Evolutionary conservation across 1,140 invertebrate species (phyloP), one percentile per base, ranked within the genome.

Genomic region (Triops cancriformis): DNA sequence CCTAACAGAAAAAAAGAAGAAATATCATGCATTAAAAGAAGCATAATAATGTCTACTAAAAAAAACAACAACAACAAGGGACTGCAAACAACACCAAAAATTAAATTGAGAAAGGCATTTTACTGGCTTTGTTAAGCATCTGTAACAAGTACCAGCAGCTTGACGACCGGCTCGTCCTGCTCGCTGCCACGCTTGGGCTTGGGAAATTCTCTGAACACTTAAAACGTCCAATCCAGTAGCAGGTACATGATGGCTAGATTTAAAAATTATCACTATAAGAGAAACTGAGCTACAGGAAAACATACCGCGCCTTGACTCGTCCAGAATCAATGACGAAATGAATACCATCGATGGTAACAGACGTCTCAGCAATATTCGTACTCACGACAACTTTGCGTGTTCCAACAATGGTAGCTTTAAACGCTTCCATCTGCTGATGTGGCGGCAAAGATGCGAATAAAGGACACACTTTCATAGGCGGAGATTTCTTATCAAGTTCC

Each of bases 291-390:
- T 14, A n/a, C n/a, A n/a, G n/a, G n/a, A 26, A 37, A 37, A 37
- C 31, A 84, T 85, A 90, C 90, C 91, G 91, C 77, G 89, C 89
- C 87, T 99, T 99, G 0, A 98, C 96, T 84, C 93, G 92, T 9
- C 98, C 98, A 79, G 92, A 91, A 83, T 99, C 98, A 79, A 99
- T 92, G 3, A 99, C 95, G 86, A 91, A 94, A 81, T 93, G 91
- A 78, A 99, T 95, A 26, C 95, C 94, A 41, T 80, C 76, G 31
- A 99, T 98, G 0, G 98, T 99, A 1, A 99, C 89, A 7, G 96
- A 98, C 1, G 96, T 97, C 86, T 98, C 98, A 4, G 98, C 98
- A 79, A 99, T 94, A 84, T 99, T 99, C 27, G 98, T 99, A n/a
- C 95, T 90, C 74, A 99, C 85, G 80, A 99, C 91, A 18, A 99